These are phyloP conservation scores for Anarsia innoxiella DNA, from an alignment of 2,888 invertebrate genomes.

Conservation along the genomic window DNA sequence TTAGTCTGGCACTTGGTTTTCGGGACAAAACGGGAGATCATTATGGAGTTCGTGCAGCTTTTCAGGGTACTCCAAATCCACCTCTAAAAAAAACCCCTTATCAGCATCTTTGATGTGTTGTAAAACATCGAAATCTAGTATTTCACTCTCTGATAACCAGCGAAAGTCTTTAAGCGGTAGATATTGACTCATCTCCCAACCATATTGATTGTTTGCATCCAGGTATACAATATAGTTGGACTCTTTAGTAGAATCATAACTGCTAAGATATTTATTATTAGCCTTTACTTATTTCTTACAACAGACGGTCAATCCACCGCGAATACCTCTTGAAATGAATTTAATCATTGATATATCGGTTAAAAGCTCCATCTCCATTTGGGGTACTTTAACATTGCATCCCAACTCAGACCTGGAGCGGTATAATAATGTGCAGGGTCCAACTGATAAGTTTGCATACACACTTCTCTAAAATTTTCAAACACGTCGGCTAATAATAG, in stretches of 20 bases:
- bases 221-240: conserved; percentile 23
- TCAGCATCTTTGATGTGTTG: background rate
- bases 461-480: conserved; percentile 15
- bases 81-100: conserved; percentile 14
- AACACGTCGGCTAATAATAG: conserved; percentile 14
- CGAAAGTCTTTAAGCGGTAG: conserved; percentile 24
- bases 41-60: conserved; percentile 13
- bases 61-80: conserved; percentile 14
- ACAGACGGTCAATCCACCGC: conserved; percentile 7
- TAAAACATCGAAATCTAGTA: conserved; percentile 6
- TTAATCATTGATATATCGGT: conserved; percentile 1
- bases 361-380: conserved; percentile 4
- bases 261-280: conserved; percentile 10
- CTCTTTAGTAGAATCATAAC: conserved; percentile 9
- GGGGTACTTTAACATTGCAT: conserved; percentile 12
- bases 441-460: conserved; percentile 12
- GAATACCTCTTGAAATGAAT: conserved; percentile 7
- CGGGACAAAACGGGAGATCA: conserved; percentile 14
- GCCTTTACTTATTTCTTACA: background rate
- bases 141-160: conserved; percentile 12
- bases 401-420: conserved; percentile 6
- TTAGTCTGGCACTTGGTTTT: too few relatives aligned
- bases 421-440: conserved; percentile 17
- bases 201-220: conserved; percentile 32
- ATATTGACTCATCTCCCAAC: conserved; percentile 26